Conservation (phyloP, 1,140 invertebrate species). For the Reticulitermes speratus region DNA sequence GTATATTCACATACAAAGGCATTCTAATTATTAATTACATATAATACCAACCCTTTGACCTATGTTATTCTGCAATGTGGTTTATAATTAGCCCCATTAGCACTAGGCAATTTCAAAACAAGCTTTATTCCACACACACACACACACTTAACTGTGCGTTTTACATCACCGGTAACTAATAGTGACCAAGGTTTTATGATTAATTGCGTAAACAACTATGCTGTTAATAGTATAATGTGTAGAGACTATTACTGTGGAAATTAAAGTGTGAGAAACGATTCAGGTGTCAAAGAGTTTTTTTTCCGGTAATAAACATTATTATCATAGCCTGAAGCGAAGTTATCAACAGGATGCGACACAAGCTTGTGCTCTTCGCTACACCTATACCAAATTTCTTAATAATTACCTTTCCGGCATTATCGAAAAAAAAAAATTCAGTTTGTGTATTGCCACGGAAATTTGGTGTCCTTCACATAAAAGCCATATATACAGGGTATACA, state of each 20-base stretch:
- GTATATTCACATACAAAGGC: not conserved
- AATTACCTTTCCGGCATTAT: too few relatives aligned
- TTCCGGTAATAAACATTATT: too few relatives aligned
- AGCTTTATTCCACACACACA: not conserved
- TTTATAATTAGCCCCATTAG: constrained; percentile 18
- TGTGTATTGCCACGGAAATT: too few relatives aligned
- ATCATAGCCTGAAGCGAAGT: too few relatives aligned
- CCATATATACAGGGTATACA: too few relatives aligned
- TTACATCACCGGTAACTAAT: constrained; percentile 12
- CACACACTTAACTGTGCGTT: not conserved
- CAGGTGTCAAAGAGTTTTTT: not conserved
- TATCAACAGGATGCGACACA: too few relatives aligned
- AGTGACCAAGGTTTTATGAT: constrained; percentile 8
- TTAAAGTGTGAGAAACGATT: not conserved
- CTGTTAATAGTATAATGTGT: not conserved
- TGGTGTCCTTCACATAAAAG: too few relatives aligned
- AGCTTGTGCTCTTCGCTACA: too few relatives aligned
- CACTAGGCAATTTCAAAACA: constrained; percentile 12
- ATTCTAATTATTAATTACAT: constrained; percentile 12
- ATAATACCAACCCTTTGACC: constrained; percentile 10
- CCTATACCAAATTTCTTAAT: too few relatives aligned
- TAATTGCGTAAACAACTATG: constrained; percentile 9
- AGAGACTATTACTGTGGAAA: not conserved
- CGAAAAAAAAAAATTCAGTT: too few relatives aligned
- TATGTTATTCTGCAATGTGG: not conserved